Percentiles rank a stretch among this genome's conserved stretches.
Conservation (phyloP, 2,888 invertebrate genomes). For the Halocaridina rubra region DNA sequence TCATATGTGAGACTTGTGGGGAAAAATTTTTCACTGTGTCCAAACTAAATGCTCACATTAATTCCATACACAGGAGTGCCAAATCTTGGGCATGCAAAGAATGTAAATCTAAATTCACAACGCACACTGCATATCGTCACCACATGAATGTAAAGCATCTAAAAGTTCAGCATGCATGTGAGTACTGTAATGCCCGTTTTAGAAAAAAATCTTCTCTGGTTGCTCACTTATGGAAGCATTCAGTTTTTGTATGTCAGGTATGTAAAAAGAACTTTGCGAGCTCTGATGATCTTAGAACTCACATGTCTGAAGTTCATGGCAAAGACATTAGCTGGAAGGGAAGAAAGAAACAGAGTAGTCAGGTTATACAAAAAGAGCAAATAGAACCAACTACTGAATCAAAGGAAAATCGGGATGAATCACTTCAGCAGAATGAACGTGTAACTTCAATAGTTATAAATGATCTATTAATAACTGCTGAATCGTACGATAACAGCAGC, state of each 20-base stretch:
- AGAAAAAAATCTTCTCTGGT: conserved; percentile 51
- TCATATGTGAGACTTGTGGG: conserved; percentile 61
- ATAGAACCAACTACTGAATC: not conserved
- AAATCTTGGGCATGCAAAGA: conserved; percentile 55
- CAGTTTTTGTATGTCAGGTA: conserved; percentile 37
- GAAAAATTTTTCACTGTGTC: conserved; percentile 61
- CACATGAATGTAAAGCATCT: conserved; percentile 58
- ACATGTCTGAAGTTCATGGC: conserved; percentile 35
- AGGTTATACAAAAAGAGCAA: not conserved
- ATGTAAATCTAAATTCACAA: conserved; percentile 57
- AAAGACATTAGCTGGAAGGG: conserved; percentile 26
- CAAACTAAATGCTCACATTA: conserved; percentile 61
- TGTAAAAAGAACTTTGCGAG: conserved; percentile 37
- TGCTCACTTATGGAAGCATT: conserved; percentile 50
- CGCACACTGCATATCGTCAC: conserved; percentile 54
- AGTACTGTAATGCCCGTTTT: conserved; percentile 46
- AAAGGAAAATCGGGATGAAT: not conserved
- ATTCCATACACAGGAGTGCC: conserved; percentile 59
- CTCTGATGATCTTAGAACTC: conserved; percentile 5
- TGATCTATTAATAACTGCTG: conserved; percentile 45
- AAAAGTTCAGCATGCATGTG: conserved; percentile 35
- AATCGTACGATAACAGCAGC: conserved; percentile 36
- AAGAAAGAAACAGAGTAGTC: conserved; percentile 15
- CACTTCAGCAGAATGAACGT: conserved; percentile 31
- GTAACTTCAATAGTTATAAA: conserved; percentile 50